Base-by-base conservation (phyloP, 92 coral and sea anemone genomes). In the Phenganax marumi region DNA sequence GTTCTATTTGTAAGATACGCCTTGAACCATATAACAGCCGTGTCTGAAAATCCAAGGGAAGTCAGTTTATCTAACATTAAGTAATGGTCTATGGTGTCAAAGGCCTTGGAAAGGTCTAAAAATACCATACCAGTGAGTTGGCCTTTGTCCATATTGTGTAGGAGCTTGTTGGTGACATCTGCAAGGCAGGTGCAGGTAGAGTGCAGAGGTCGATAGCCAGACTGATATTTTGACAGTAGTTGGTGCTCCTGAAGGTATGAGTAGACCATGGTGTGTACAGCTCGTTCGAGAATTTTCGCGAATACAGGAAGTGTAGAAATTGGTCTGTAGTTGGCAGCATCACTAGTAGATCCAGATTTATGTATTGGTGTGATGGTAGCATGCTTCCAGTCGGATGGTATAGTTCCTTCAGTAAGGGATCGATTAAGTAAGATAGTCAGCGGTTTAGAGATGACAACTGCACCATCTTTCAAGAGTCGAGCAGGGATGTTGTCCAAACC, bases 401-500 rank as follows among this genome's bases (percentile, higher is more conserved):
- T 85, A 51, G 88, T 33, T 26, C 84, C 88, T 79, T 85, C 84
- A 53, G 55, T 68, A 26, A 85, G 26, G 46, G 88, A 85, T 85
- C 84, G 64, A 60, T 86, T 86, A 82, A 86, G 50, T 17, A 82
- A 70, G 48, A 82, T 23, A 23, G 86, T 68, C 26, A 86, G 76
- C 17, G 87, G 84, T 33, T 33, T 75, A 19, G 84, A 74, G 52
- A 87, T 50, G 13, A 73, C 87, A 24, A 75, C 84, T 52, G 84
- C 76, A 73, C 88, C 90, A 54, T 87, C 90, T 73, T 87, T 87
- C 53, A 87, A 75, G 50, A 87, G 87, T 39, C 84, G 75, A 52
- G 91, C 88, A 51, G 91, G 91, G 18, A 88, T 88, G 66, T 87
- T 58, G 1, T 49, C 39, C 61, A 88, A 46, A 14, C 91, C 86